Evolutionary conservation across 2,113 vertebrate species (phyloP).

Genomic region (Phaethornis superciliosus): DNA sequence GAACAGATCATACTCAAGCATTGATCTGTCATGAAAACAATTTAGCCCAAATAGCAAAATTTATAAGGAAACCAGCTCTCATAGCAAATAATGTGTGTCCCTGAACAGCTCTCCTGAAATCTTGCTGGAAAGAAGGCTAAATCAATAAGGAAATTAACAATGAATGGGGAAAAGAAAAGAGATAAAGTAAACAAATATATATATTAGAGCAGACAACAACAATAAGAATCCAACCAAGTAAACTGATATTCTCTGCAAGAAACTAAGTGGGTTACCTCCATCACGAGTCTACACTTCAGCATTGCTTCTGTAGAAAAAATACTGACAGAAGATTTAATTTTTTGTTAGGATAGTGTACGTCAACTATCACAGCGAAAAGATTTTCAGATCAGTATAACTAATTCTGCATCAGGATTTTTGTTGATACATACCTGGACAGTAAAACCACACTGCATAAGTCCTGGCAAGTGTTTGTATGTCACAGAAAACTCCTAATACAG

Average conservation of each 20-base stretch:
- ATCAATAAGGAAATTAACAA: background rate
- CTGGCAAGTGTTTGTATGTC: background rate
- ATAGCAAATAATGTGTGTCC: background rate
- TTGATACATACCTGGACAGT: background rate
- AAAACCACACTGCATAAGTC: background rate
- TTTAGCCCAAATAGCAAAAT: background rate
- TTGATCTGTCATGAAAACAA: background rate
- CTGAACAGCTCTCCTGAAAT: background rate
- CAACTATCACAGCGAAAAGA: background rate
- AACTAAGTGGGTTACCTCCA: background rate
- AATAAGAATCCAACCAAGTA: background rate
- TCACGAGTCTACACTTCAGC: background rate
- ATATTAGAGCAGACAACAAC: background rate
- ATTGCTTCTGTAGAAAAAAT: background rate
- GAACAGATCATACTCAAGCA: background rate
- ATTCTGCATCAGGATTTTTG: background rate
- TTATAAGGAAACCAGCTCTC: background rate
- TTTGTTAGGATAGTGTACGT: background rate
- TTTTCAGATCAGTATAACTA: background rate
- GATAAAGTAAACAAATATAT: background rate
- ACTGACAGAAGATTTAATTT: background rate
- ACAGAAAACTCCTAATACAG: background rate
- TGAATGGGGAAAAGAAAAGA: background rate
- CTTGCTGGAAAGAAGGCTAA: background rate
- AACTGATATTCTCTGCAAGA: background rate